Evolutionary conservation across 2,797 vertebrate genomes (phyloP), one percentile per base, ranked within the genome.

Genomic region (Morus bassanus): DNA sequence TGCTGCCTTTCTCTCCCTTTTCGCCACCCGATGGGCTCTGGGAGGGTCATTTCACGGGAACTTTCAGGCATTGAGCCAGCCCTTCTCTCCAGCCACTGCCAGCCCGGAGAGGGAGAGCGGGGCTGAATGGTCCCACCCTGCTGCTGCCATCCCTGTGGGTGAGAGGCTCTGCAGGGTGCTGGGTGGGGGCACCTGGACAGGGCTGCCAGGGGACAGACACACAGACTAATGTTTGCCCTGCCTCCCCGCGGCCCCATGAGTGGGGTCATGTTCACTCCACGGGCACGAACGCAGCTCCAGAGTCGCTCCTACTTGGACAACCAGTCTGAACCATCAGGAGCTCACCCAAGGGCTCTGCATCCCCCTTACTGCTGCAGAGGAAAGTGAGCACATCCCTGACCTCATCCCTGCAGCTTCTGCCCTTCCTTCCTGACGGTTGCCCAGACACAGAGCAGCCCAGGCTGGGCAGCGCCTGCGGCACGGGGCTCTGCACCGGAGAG

Each of bases 221-320:
- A 51, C 0, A 8, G 67, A 35, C 23, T 35, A 3, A 56, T 13
- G 45, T n/a, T 54, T 1, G 0, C 27, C 18, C 63, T 75, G 45
- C 19, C 18, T 48, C 28, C 17, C 33, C 1, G 1, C 4, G 1
- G 68, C 64, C 41, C 30, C 51, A 30, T 0, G 2, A 46, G 33
- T 4, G 0, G 35, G 19, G 14, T 41, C 45, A 33, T 2, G 2
- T 39, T 81, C 37, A 22, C 46, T 48, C 48, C 28, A 23, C 16
- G 39, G n/a, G 22, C n/a, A n/a, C 1, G 21, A 64, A 35, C 3
- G 11, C 2, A 8, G 48, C 43, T 88, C 31, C 60, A 61, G 51
- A 72, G 27, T 7, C 30, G 35, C 21, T 75, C 27, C 39, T 54
- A 7, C 78, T 72, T 30, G 50, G 50, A 43, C 28, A 45, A 37